Base-by-base conservation (phyloP, 2,797 vertebrate species). In the Champsocephalus gunnari region DNA sequence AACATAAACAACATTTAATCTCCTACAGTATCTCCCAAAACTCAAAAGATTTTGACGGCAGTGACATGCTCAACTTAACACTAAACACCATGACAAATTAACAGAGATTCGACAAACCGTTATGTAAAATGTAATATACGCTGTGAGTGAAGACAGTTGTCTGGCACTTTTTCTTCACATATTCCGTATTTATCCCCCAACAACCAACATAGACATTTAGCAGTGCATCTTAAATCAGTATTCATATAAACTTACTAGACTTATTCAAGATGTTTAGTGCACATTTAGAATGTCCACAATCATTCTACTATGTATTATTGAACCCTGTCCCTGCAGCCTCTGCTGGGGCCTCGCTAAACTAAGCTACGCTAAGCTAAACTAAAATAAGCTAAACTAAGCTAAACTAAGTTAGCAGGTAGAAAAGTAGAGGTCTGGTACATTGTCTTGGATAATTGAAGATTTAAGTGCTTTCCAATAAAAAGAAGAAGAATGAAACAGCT, bases 31-130 rank as follows among this genome's bases (percentile, higher is more conserved):
- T 73, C 70, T 48, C 51, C 38, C 16, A 45, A 73, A 34, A 48
- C 51, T 65, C n/a, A n/a, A n/a, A n/a, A 77, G 64, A 75, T 71
- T 65, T 65, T 72, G 78, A 61, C 65, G 60, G 71, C 10, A 13
- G 55, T 50, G 66, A 59, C 63, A 82, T 3, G 17, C 66, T 73
- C 32, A 43, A 53, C 49, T 86, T 73, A 63, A 68, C 41, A 19
- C 62, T 62, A 68, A 83, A 66, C 66, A 73, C 75, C 58, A 32
- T 66, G 80, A 71, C 63, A 71, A 84, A 80, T 87, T 14, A 77
- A 77, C 65, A 74, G 58, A 28, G 44, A 58, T 58, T 53, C 65
- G 49, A 73, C 48, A 57, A 58, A 59, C 56, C 56, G 51, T 71
- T 69, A 57, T 34, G 58, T 28, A n/a, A 0, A 61, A 57, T 71